phyloP scores from a whole-genome alignment of 1,140 invertebrate genomes.

The Rhopalosiphum maidis region DNA sequence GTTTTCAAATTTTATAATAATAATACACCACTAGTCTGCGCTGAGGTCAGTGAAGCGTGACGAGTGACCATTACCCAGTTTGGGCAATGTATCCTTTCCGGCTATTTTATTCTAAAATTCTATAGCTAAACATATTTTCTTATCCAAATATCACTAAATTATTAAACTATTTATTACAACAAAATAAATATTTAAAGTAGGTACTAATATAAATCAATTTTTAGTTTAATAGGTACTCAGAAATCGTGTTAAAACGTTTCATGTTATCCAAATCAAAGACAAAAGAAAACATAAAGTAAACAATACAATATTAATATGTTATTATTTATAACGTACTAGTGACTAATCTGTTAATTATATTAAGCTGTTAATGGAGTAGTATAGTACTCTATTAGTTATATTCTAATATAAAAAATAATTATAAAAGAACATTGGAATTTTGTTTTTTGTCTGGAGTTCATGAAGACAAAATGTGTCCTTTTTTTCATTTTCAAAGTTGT shows the following conservation, averaged over 20 bases:
- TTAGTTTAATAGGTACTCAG: not conserved
- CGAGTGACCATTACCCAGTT: not conserved
- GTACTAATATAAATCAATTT: not conserved
- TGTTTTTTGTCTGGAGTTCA: not conserved
- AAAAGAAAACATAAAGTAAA: not conserved
- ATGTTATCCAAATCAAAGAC: not conserved
- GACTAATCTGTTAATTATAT: not conserved
- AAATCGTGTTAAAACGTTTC: not conserved
- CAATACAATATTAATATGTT: not conserved
- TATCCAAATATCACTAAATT: conserved; percentile 18
- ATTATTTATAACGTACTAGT: not conserved
- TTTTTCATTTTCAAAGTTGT: not conserved
- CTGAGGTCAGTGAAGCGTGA: not conserved
- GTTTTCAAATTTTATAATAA: conserved; percentile 19
- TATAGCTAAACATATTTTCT: conserved; percentile 5
- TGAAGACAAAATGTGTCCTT: conserved; percentile 39
- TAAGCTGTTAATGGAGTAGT: not conserved
- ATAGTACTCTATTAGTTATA: not conserved
- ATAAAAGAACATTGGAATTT: not conserved
- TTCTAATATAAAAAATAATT: too few relatives aligned
- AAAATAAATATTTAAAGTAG: conserved; percentile 12
- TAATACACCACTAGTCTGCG: conserved; percentile 12
- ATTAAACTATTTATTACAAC: not conserved
- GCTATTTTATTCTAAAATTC: conserved; percentile 9
- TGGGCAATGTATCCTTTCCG: not conserved